Evolutionary conservation across 2,797 vertebrate species (phyloP), one percentile per base, ranked within the genome.

Genomic region (Neosilurus mollespiculum): DNA sequence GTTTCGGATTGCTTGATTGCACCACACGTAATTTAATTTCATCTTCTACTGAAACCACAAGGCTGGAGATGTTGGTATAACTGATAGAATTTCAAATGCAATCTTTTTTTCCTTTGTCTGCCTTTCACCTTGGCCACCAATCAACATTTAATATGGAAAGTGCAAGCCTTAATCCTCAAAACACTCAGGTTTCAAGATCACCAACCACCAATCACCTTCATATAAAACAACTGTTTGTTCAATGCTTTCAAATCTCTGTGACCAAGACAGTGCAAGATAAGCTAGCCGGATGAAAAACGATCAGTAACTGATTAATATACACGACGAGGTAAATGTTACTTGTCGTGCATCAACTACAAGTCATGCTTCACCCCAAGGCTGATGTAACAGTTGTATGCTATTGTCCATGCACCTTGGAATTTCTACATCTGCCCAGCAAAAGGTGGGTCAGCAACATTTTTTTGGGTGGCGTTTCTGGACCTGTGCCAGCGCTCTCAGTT

Each of bases 381-480:
- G 82, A 78, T 65, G 58, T 79, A 64, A 65, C 20, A 80, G 20
- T 5, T 18, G 15, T 34, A 56, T 73, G 37, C 54, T 64, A 56
- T 72, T 37, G 58, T 43, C n/a, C 10, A 20, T 78, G 34, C 43
- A 53, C 76, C 43, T 72, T 76, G 34, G 26, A n/a, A 67, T 67
- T 58, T 80, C 59, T 66, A 67, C 1, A 18, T 71, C 59, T 80
- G 61, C 51, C 70, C 51, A 72, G 49, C 56, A 84, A 37, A 43
- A 59, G 77, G 22, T 64, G 53, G 53, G 71, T 73, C 14, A 56
- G 34, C 26, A 73, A 37, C 12, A 24, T 26, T 80, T 53, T 75
- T 77, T 34, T 72, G 75, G 30, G 66, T 79, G 58, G 58, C 11
- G 43, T 65, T 71, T 72, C 67, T 78, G 80, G 65, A 81, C 56